Conservation (phyloP, 2,797 vertebrate genomes). For the Micromesistius poutassou region DNA sequence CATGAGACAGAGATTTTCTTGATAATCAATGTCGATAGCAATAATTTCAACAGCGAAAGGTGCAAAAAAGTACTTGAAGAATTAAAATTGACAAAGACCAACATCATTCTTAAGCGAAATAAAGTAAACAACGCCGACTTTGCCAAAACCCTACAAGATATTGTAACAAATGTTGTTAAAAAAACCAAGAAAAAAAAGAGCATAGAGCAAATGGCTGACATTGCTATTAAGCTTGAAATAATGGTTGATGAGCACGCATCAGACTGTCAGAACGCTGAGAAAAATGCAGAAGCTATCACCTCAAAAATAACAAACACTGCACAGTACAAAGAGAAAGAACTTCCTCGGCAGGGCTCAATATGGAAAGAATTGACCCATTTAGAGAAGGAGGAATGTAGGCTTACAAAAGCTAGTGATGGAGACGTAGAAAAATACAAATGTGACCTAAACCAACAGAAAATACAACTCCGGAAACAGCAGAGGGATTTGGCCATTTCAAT, state of each 20-base stretch:
- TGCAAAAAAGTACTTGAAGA: constrained; percentile 25
- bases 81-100: constrained; percentile 40
- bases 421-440: constrained; percentile 50
- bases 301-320: constrained; percentile 45
- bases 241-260: constrained; percentile 68
- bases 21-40: constrained; percentile 47
- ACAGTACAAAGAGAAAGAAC: constrained; percentile 49
- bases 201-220: constrained; percentile 61
- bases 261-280: constrained; percentile 66
- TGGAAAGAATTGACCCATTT: constrained; percentile 60
- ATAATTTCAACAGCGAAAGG: rapidly evolving
- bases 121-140: constrained; percentile 57
- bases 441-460: constrained; percentile 41
- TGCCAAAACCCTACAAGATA: constrained; percentile 32
- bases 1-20: constrained; percentile 47
- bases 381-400: constrained; percentile 68
- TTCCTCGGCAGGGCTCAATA: constrained; percentile 65
- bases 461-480: constrained; percentile 55
- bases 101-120: constrained; percentile 52
- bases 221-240: constrained; percentile 66
- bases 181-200: constrained; percentile 28
- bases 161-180: constrained; percentile 28
- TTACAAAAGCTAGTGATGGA: background rate
- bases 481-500: constrained; percentile 38
- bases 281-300: constrained; percentile 56